Evolutionary conservation across 2,113 vertebrate genomes (phyloP).

Genomic region (Alaudala cheleensis): DNA sequence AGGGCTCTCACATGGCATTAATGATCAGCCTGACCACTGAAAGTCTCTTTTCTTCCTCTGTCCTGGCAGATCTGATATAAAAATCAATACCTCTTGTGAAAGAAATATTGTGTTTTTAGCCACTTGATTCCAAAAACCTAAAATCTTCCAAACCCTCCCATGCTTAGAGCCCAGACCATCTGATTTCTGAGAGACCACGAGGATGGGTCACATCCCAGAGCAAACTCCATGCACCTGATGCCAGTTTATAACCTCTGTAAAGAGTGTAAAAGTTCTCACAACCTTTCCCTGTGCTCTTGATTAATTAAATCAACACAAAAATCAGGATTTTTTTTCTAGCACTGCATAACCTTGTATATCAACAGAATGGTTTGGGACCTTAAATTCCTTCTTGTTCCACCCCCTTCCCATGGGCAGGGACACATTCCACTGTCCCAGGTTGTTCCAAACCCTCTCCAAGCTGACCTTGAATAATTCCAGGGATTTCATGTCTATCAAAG

Average conservation of each 20-base stretch:
- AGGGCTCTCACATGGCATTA: background rate
- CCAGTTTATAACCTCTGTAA: fast-evolving
- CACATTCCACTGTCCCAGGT: fast-evolving
- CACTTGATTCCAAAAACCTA: background rate
- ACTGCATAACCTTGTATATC: fast-evolving
- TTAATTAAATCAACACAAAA: background rate
- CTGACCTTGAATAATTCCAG: background rate
- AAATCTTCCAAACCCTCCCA: background rate
- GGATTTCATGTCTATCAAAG: background rate
- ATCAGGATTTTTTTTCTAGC: background rate
- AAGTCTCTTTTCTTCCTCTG: background rate
- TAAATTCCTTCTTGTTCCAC: background rate
- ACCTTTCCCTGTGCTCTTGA: background rate
- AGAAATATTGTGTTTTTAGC: fast-evolving
- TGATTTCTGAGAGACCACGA: background rate
- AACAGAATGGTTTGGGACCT: background rate
- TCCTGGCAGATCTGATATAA: background rate
- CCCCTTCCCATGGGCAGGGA: background rate
- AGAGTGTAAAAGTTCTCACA: background rate
- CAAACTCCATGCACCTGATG: fast-evolving
- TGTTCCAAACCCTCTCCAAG: background rate
- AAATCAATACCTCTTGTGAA: background rate
- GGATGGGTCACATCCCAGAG: background rate
- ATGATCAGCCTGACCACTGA: background rate
- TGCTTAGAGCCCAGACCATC: background rate